Evolutionary conservation across 2,888 invertebrate species (phyloP), one percentile per base, ranked within the genome.

Genomic region (Liposcelis brunnea): DNA sequence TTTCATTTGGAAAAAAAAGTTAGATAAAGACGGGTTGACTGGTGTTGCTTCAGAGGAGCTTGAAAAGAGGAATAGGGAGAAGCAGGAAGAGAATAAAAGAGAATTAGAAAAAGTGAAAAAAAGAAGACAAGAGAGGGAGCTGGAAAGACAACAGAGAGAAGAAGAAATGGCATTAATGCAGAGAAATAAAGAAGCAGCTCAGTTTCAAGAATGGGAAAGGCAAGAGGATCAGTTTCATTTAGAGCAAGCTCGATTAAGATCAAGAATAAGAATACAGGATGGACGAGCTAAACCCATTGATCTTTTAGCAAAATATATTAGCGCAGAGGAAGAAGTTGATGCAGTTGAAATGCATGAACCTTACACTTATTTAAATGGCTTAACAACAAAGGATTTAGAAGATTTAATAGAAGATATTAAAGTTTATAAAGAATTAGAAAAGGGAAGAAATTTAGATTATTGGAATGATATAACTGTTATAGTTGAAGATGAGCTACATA

Each of bases 301-400:
- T 70, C 69, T 97, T 50, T 67, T 98, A 46, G 95, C 95, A 0
- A 87, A 95, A 68, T 98, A 97, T 58, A 87, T 95, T 47, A 84
- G 85, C 59, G 82, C 85, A 1, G 86, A 91, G 56, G 84, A 86
- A 55, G 74, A 81, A 52, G 85, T 86, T 44, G 84, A 93, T 55
- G 86, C 91, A 0, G 80, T 95, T 18, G 95, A 97, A 67, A 90
- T 98, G 87, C 91, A 94, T 59, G 95, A 98, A 61, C 97, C 98
- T 0, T 93, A 95, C 60, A 85, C 86, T 0, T 93, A 93, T 60
- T 71, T 98, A 1, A 86, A 90, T 58, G 94, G 95, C 0, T 68
- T 97, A 46, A 80, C 82, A 12, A 74, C 83, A 5, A 78, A 80
- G 52, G 97, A 98, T 62, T 68, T 97, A 16, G 97, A 98, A 61